Evolutionary conservation across 2,113 vertebrate species (phyloP), one percentile per base, ranked within the genome.

Genomic region (Leuciscus idus): DNA sequence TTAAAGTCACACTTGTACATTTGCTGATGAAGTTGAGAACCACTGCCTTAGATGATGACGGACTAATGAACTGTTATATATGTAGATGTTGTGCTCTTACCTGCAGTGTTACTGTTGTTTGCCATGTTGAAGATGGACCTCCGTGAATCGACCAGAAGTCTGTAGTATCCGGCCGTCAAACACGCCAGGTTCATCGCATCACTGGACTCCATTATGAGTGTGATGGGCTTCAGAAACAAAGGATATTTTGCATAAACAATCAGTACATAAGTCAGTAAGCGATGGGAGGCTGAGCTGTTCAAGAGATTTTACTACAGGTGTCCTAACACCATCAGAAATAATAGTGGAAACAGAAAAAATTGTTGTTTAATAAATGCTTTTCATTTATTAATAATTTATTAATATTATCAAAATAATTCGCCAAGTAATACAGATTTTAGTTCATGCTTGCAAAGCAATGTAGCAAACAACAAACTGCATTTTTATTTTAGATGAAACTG

Each of bases 151-250:
- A 99, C 98, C 84, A 99, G 95, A 70, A 99, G 92, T 90, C 97
- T 94, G 90, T 99, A 99, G 92, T 99, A 99, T 61, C 98, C 98
- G 87, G 98, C 98, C 59, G 98, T 99, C 90, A 99, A 93, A 92
- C 98, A 99, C 85, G 98, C 98, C 93, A 99, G 95, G 94, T 99
- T 99, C 97, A 99, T 99, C 84, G 98, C 98, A 83, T 99, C 98
- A 30, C 96, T 96, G 57, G 97, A 97, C 92, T 99, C 97, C 98
- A 99, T 99, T 92, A 99, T 91, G 33, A 99, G 95, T 59, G 95
- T 99, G 93, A 99, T 97, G 89, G 98, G 98, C 98, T 99, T 92
- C 86, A 91, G 78, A 92, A 92, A 91, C 74, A 77, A 77, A 55
- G 2, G 6, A 57, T 26, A 46, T 26, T 50, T 43, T 1, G 12